Percentiles rank a stretch among this genome's conserved stretches.
phyloP scores from a whole-genome alignment of 2,888 invertebrate species.

The Acleris cristana region DNA sequence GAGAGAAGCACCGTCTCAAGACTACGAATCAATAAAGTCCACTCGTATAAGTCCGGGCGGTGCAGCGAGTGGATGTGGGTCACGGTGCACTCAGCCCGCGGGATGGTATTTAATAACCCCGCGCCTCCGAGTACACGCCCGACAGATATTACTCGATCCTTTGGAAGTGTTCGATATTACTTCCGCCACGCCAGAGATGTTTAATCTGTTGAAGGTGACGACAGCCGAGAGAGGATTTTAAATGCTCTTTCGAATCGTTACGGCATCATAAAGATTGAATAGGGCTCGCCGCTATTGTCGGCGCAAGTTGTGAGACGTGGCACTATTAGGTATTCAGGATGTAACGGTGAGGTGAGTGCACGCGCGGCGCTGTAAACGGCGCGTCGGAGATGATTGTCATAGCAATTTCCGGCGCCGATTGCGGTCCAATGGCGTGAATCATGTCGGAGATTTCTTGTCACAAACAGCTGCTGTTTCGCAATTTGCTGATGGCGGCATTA shows the following conservation, averaged over 20 bases:
- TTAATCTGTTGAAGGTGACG: conserved; percentile 52
- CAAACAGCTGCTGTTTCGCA: conserved; percentile 78
- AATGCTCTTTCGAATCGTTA: conserved; percentile 39
- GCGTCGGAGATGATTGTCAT: conserved; percentile 59
- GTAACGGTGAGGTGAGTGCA: conserved; percentile 14
- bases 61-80: conserved; percentile 79
- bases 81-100: conserved; percentile 75
- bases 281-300: conserved; percentile 7
- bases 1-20: conserved; percentile 78
- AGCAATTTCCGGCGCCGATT: conserved; percentile 62
- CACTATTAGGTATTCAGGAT: conserved; percentile 24
- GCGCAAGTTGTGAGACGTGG: conserved; percentile 12
- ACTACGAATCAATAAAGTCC: conserved; percentile 85
- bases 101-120: conserved; percentile 78
- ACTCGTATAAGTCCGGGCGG: conserved; percentile 78
- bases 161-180: conserved; percentile 39
- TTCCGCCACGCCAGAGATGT: conserved; percentile 43
- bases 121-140: conserved; percentile 49
- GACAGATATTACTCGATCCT: conserved; percentile 72
- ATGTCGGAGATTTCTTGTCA: conserved; percentile 76
- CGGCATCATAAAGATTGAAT: conserved; percentile 50
- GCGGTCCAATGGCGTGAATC: conserved; percentile 71
- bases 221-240: conserved; percentile 43
- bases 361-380: conserved; percentile 44
- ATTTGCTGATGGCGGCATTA: conserved; percentile 82